Evolutionary conservation across 2,888 invertebrate genomes (phyloP).

Genomic region (Furcula furcula): DNA sequence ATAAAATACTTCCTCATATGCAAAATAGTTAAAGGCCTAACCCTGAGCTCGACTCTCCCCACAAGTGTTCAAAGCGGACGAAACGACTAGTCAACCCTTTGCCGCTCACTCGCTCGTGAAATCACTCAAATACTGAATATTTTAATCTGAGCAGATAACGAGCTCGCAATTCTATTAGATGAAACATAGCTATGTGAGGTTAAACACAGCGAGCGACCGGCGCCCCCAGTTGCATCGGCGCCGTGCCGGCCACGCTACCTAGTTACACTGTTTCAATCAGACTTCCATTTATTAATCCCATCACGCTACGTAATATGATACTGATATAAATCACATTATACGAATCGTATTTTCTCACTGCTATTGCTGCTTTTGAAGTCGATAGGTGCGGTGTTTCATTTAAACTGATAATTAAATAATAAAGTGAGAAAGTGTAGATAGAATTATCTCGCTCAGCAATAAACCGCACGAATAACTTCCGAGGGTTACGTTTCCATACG

Average conservation of each 20-base stretch:
- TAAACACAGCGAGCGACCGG: constrained; percentile 53
- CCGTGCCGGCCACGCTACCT: constrained; percentile 9
- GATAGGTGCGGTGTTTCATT: not conserved
- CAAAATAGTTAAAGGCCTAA: constrained; percentile 57
- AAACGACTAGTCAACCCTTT: constrained; percentile 81
- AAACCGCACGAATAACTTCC: constrained; percentile 2
- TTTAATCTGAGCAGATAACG: constrained; percentile 82
- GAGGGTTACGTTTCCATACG: constrained; percentile 1
- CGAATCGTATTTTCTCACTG: not conserved
- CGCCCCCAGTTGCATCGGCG: constrained; percentile 41
- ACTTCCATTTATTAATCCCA: constrained; percentile 19
- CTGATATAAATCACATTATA: constrained; percentile 2
- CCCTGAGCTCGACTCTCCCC: constrained; percentile 57
- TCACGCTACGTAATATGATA: constrained; percentile 13
- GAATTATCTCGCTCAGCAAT: not conserved
- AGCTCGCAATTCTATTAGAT: constrained; percentile 81
- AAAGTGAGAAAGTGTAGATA: not conserved
- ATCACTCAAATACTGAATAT: constrained; percentile 83
- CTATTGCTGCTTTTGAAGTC: not conserved
- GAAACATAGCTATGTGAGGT: constrained; percentile 71
- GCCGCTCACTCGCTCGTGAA: constrained; percentile 80
- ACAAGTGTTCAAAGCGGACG: constrained; percentile 78
- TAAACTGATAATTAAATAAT: not conserved
- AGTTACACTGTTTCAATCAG: constrained; percentile 18
- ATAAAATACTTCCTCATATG: constrained; percentile 57